Base-by-base conservation (phyloP, 2,888 invertebrate species). In the Oegoconia quadripuncta region DNA sequence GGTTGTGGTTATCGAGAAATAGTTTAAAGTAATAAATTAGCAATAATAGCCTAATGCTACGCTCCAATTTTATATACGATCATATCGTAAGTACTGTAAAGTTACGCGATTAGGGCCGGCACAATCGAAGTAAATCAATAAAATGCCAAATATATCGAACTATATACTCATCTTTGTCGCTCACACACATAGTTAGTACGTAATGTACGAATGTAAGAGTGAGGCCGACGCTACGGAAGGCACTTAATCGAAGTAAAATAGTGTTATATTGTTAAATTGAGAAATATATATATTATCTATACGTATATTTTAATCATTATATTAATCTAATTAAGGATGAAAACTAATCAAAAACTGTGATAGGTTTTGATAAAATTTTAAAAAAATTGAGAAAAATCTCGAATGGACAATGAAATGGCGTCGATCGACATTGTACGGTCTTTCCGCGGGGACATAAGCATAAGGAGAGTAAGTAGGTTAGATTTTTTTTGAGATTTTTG, bases 291-390 rank as follows among this genome's bases (percentile, higher is more conserved):
- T 74, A 87, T 82, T 80, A 80, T 79, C 78, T 83, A 84, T 84
- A 86, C 79, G 75, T 84, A 84, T 87, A 86, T 87, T 86, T 83
- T 84, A 87, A 83, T 76, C 84, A 80, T 77, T n/a, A 82, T 87
- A 87, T 84, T 86, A 84, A 83, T 67, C 62, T 74, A 83, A 80
- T 82, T 87, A 84, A 87, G 84, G 68, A 78, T 78, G 83, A 81
- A 83, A 82, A 87, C 82, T 87, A 87, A 83, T 87, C 87, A 83
- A 81, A 84, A 86, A 87, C 87, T 86, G 87, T 87, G 87, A 87
- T 87, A 87, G 84, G 87, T 87, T 87, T 87, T 87, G 86, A 86
- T 86, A 87, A 81, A 84, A 81, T 81, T 86, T 86, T 84, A 83
- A 83, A 79, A 72, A 74, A 74, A 61, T 20, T 69, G 61, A 48